Evolutionary conservation across 2,888 invertebrate species (phyloP), one percentile per base, ranked within the genome.

Genomic region (Cosmopolites sordidus): DNA sequence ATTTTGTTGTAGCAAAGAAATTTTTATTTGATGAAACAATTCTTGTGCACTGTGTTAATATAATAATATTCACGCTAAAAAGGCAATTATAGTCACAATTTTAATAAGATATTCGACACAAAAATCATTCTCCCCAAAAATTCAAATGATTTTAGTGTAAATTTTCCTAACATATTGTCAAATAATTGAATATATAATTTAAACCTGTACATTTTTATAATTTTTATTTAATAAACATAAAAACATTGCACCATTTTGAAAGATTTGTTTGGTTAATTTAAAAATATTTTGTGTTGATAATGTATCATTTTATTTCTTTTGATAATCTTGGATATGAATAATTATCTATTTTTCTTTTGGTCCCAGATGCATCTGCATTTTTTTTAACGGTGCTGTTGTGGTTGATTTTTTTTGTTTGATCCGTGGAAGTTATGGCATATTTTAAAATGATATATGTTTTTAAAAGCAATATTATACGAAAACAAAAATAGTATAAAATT

Each of bases 1-100:
- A 33, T 33, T 33, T 12, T 12, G 11, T 33, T 12, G 5, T 33
- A 33, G 33, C n/a, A 27, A 27, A 9, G 33, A 6, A 33, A n/a
- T 11, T 33, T 33, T 12, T 33, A 33, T 9, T 33, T 33, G 33
- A 33, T 12, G 3, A 9, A 33, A 33, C 33, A 33, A 12, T 33
- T 12, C 5, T 33, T 33, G 33, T 12, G 11, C 33, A 12, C n/a
- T 12, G 12, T 41, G n/a, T 18, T 53, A 53, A 37, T 45, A 52
- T 69, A 67, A 68, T 70, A 72, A 58, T 72, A 68, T 73, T 72
- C 71, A 73, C 69, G 73, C 73, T 75, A 75, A 73, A 66, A 74
- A 73, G 74, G 73, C 73, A 73, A 72, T 73, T 73, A 71, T 74
- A 74, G 73, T 75, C 73, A 74, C 73, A 71, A 71, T 71, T 71